Base-by-base conservation (phyloP, 1,140 invertebrate species). In the Trigoniulus corallinus region DNA sequence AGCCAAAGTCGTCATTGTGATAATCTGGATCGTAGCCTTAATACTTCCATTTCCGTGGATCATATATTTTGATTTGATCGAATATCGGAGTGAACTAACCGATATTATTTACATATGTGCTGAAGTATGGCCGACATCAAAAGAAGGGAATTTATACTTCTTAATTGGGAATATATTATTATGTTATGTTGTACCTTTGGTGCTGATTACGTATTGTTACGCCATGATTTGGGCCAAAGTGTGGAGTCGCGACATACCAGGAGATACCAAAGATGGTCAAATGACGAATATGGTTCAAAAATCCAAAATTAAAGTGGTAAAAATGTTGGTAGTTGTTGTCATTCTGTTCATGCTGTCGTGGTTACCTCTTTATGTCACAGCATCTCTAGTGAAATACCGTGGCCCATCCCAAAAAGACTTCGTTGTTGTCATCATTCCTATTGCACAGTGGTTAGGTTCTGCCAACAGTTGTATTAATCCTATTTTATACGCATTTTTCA, bases 391-490 rank as follows among this genome's bases (percentile, higher is more conserved):
- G 21, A 12, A 44, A 18, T 24, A 44, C 80, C n/a, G n/a, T 1
- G 47, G 43, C 2, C 29, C 51, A n/a, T 23, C n/a, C 12, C 41
- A 87, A 55, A 79, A 87, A 48, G n/a, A n/a, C n/a, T 70, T 89
- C 15, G 67, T 89, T 1, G 77, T 81, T 13, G 77, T 88, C 1
- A 79, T 82, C 0, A 82, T 70, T 1, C 92, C 92, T 0, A 76
- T 96, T 25, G 89, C 92, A 0, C 92, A 97, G 66, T 97, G 93
- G 92, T 71, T 97, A 1, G 93, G 91, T 0, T 80, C 88, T 0
- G 88, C 89, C 20, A 97, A 97, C 65, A 92, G 88, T 25, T 95
- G 89, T 72, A 89, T 98, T 58, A 98, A 98, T 68, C 94, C 94
- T 0, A 82, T 95, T 41, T 75, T 98, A n/a, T 97, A 97, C 67